These are phyloP conservation scores for Caloenas nicobarica DNA, from an alignment of 2,113 vertebrate genomes.

Conservation along the genomic window DNA sequence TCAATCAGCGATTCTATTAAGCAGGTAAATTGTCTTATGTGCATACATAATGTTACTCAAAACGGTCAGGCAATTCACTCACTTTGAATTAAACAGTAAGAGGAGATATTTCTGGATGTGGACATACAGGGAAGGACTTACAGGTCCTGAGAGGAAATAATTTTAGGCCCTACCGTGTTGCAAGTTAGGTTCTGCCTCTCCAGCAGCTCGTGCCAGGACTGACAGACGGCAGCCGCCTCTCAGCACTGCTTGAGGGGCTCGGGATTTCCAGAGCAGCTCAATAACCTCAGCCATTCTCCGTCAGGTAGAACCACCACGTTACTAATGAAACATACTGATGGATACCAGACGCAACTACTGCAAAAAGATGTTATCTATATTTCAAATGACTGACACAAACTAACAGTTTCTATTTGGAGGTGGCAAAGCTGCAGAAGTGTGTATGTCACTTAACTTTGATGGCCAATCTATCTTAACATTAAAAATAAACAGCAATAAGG, in stretches of 20 bases:
- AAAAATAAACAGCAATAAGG: background rate
- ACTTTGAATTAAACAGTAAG: background rate
- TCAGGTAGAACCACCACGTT: too few relatives aligned
- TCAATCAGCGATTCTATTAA: background rate
- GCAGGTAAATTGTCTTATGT: background rate
- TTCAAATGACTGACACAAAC: too few relatives aligned
- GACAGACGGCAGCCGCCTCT: background rate
- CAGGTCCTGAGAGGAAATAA: background rate
- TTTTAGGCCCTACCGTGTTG: accelerated
- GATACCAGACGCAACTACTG: too few relatives aligned
- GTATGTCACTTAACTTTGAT: background rate
- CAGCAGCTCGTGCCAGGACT: background rate
- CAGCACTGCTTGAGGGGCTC: too few relatives aligned
- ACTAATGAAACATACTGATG: too few relatives aligned
- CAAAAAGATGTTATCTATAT: too few relatives aligned
- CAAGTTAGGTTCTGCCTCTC: background rate
- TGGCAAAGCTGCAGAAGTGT: background rate
- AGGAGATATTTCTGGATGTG: background rate
- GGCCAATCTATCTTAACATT: background rate
- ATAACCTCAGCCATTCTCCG: too few relatives aligned
- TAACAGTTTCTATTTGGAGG: too few relatives aligned
- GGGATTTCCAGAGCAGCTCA: too few relatives aligned
- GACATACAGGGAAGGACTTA: background rate
- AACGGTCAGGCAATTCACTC: background rate
- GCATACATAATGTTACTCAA: background rate